Conservation (phyloP, 2,888 invertebrate genomes). For the Pyrochroa serraticornis region DNA sequence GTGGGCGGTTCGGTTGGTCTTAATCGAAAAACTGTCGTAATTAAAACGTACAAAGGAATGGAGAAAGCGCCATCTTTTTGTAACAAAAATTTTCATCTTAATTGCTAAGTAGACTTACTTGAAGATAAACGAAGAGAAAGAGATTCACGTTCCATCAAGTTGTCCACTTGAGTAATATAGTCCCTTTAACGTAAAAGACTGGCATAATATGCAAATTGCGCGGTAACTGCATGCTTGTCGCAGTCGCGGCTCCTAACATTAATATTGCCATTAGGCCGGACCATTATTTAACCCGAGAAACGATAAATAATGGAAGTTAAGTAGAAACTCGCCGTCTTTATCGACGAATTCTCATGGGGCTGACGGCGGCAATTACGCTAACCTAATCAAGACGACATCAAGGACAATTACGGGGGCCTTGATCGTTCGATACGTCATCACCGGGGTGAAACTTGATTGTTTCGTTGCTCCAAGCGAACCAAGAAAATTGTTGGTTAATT, state of each 20-base stretch:
- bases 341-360: not conserved
- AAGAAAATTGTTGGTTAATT: no score
- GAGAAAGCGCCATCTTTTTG: no score
- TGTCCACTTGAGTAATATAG: constrained; percentile 21
- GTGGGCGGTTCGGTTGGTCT: no score
- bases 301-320: constrained; percentile 23
- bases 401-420: no score
- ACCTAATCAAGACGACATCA: no score
- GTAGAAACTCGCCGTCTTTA: constrained; percentile 10
- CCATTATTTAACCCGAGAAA: constrained; percentile 21
- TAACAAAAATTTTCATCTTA: no score
- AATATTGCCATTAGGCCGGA: constrained; percentile 25
- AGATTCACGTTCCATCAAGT: constrained; percentile 19
- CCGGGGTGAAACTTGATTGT: no score
- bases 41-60: no score
- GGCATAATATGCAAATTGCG: constrained; percentile 23
- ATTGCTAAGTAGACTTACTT: no score
- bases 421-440: no score
- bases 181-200: constrained; percentile 17
- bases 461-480: no score
- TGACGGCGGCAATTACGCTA: constrained; percentile 9
- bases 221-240: constrained; percentile 25
- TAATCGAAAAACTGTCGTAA: no score
- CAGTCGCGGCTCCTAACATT: constrained; percentile 20
- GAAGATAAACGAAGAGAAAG: constrained; percentile 15